A percentile compares a stretch with the other conserved stretches of the same genome.
These are phyloP conservation scores for Zosterops pallidus DNA, from an alignment of 2,113 vertebrate species.

Conservation along the genomic window DNA sequence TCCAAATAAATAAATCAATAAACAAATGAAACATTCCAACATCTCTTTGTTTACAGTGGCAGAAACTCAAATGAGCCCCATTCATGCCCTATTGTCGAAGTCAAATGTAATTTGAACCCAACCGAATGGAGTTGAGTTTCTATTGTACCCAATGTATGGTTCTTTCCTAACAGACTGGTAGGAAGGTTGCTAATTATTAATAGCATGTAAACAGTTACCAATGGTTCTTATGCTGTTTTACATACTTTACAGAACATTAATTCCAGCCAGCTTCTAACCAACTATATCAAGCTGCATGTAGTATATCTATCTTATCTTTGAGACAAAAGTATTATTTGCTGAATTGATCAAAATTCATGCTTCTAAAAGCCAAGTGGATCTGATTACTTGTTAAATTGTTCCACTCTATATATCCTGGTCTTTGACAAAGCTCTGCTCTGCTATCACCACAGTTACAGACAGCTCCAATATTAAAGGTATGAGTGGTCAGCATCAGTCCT, in stretches of 20 bases:
- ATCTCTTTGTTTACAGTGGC: conserved; percentile 65
- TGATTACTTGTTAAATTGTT: neutral
- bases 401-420: neutral
- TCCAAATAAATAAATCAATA: conserved; percentile 72
- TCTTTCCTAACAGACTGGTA: conserved; percentile 55
- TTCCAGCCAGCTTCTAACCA: conserved; percentile 45
- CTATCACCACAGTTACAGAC: neutral
- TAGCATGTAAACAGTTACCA: conserved; percentile 74
- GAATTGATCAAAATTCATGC: neutral
- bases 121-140: conserved; percentile 41
- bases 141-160: conserved; percentile 22
- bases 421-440: neutral
- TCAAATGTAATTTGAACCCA: conserved; percentile 56
- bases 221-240: conserved; percentile 54
- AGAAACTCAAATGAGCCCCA: conserved; percentile 64
- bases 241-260: conserved; percentile 71
- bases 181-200: conserved; percentile 75
- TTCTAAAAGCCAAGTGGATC: neutral
- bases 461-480: neutral
- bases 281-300: conserved; percentile 25
- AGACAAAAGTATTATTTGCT: neutral
- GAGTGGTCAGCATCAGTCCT: neutral
- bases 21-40: conserved; percentile 66
- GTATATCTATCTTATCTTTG: conserved; percentile 11
- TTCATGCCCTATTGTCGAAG: conserved; percentile 50